These are phyloP conservation scores for Ptychobarbus kaznakovi DNA, from an alignment of 2,797 vertebrate species.

Conservation along the genomic window DNA sequence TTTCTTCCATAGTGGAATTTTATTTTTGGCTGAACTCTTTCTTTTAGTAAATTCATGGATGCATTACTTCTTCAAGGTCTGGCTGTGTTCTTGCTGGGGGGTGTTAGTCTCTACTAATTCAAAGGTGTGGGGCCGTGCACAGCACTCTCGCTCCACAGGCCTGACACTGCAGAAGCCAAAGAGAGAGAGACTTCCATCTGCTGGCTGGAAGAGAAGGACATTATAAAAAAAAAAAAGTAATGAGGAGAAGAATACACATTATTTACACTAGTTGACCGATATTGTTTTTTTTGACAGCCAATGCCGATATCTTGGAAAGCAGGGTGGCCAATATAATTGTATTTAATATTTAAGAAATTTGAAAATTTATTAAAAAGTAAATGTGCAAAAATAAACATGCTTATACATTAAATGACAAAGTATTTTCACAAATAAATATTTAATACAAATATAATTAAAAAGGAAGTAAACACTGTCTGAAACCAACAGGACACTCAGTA, in stretches of 20 bases:
- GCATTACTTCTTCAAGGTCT: constrained; percentile 71
- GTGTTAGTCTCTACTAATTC: constrained; percentile 74
- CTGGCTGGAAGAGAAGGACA: constrained; percentile 64
- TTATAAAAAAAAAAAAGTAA: not conserved
- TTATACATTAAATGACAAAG: too few relatives aligned
- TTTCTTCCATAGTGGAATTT: not conserved
- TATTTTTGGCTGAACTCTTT: not conserved
- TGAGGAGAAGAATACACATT: not conserved
- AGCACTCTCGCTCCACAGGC: constrained; percentile 76
- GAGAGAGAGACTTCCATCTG: constrained; percentile 77
- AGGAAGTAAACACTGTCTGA: too few relatives aligned
- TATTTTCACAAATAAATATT: too few relatives aligned
- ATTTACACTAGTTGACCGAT: too few relatives aligned
- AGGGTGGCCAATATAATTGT: too few relatives aligned
- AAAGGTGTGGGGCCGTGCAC: constrained; percentile 83
- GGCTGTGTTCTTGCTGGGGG: constrained; percentile 64
- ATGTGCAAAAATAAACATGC: too few relatives aligned
- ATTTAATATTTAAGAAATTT: too few relatives aligned
- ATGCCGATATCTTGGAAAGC: too few relatives aligned
- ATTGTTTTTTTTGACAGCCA: too few relatives aligned
- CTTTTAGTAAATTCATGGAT: not conserved
- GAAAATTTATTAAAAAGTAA: too few relatives aligned
- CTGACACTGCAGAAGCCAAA: constrained; percentile 71
- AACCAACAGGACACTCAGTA: too few relatives aligned
- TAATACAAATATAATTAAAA: too few relatives aligned